Evolutionary conservation across 2,113 vertebrate genomes (phyloP), one percentile per base, ranked within the genome.

Genomic region (Passerina amoena): DNA sequence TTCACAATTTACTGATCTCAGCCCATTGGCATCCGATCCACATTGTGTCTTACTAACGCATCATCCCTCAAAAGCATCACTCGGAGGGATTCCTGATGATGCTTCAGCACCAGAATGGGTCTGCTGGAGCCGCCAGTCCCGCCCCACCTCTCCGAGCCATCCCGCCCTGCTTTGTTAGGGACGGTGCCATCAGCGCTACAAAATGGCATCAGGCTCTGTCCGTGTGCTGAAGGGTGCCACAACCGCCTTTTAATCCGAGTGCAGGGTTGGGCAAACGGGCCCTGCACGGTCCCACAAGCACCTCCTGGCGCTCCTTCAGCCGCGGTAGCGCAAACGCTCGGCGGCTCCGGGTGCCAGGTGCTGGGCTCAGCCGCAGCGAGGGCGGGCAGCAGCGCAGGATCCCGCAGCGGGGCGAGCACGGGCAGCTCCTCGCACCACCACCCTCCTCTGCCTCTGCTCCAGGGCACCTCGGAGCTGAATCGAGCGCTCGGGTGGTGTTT

Each of bases 251-350:
- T 45, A 53, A 92, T 44, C 65, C 31, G 2, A 64, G 75, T 5
- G 84, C 24, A 38, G 40, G 93, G 81, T 44, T 14, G 8, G 64
- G 35, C 22, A 42, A 70, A 73, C 1, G 51, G 64, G 51, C 38
- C 70, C 8, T 27, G 61, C 2, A 1, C 2, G 3, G 35, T 4
- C 5, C 37, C 28, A 14, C 7, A 1, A 60, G 25, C 77, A 6
- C 30, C 73, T 33, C 7, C 44, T 4, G 54, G 28, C n/a, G 0
- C 77, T 33, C 66, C 71, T 60, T 30, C 14, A 2, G 16, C 2
- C 23, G 5, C 1, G 40, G 8, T 6, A 1, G 0, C 24, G 42
- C 40, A 23, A 23, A 30, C 2, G 1, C 57, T 38, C 14, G 2
- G 88, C 76, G 14, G 60, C 78, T 2, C 47, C 8, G 0, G 18